Percentiles rank a stretch among this genome's conserved stretches.
phyloP scores from a whole-genome alignment of 2,797 vertebrate genomes.

The Catharus ustulatus region DNA sequence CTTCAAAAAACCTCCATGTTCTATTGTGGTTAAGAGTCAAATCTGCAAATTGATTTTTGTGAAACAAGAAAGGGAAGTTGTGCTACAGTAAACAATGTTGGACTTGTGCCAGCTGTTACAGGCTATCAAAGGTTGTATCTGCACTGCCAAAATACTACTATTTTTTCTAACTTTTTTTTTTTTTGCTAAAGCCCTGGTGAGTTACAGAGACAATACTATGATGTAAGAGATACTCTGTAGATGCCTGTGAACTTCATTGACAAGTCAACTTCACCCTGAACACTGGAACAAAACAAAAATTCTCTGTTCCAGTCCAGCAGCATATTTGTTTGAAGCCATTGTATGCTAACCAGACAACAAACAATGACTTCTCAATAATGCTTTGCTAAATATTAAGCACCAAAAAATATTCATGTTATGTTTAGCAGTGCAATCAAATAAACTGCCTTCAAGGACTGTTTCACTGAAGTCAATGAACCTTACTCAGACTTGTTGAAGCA shows the following conservation, averaged over 20 bases:
- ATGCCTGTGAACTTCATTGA: not conserved
- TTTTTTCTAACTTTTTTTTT: not conserved
- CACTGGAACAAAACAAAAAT: not conserved
- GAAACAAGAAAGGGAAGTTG: not conserved
- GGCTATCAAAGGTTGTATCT: not conserved
- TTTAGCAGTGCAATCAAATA: not conserved
- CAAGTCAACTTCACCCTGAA: not conserved
- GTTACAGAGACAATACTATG: not conserved
- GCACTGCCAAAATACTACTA: not conserved
- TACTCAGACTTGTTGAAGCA: not conserved
- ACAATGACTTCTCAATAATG: not conserved
- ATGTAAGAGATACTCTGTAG: not conserved
- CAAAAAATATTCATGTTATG: not conserved
- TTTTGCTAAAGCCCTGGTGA: not conserved
- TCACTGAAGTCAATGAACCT: not conserved
- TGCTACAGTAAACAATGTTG: not conserved
- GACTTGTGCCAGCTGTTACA: not conserved
- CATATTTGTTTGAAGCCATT: not conserved
- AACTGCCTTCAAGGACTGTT: not conserved
- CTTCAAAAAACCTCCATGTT: accelerated
- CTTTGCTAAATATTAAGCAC: not conserved
- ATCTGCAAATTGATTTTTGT: not conserved
- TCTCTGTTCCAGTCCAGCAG: not conserved
- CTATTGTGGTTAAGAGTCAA: not conserved
- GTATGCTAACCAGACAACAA: not conserved